These are phyloP conservation scores for Planiliza haematocheilus DNA, from an alignment of 2,113 vertebrate genomes.

Conservation along the genomic window DNA sequence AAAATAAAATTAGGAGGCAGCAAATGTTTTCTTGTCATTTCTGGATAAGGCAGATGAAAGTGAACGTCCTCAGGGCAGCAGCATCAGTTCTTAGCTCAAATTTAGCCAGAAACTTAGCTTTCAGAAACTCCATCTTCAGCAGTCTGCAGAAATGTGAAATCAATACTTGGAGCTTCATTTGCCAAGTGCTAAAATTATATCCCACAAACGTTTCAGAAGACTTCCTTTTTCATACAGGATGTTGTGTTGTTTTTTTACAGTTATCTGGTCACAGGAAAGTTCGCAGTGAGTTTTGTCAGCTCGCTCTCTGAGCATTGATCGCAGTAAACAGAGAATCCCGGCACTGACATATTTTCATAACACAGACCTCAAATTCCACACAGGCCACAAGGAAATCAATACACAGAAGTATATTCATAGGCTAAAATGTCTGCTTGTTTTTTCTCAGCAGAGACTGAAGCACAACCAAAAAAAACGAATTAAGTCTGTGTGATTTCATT, in stretches of 20 bases:
- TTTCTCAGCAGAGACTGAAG: conserved; percentile 43
- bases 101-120: conserved; percentile 43
- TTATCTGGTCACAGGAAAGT: conserved; percentile 53
- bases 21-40: conserved; percentile 38
- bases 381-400: conserved; percentile 66
- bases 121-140: conserved; percentile 40
- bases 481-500: conserved; percentile 28
- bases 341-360: conserved; percentile 66
- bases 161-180: conserved; percentile 59
- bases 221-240: conserved; percentile 28
- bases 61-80: conserved; percentile 28
- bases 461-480: conserved; percentile 48
- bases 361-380: conserved; percentile 48
- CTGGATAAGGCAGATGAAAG: conserved; percentile 30
- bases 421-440: conserved; percentile 61
- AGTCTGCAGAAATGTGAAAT: conserved; percentile 60
- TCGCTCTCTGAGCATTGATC: conserved; percentile 69
- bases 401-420: conserved; percentile 64
- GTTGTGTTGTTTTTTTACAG: not conserved
- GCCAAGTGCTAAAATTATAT: conserved; percentile 55
- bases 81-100: conserved; percentile 29
- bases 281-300: conserved; percentile 60
- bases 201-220: conserved; percentile 51
- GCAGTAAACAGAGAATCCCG: conserved; percentile 61
- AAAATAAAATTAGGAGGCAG: conserved; percentile 15